Percentiles rank a stretch among this genome's conserved stretches.
Evolutionary conservation across 2,797 vertebrate genomes (phyloP).

Genomic region (Steatocranus sp.): DNA sequence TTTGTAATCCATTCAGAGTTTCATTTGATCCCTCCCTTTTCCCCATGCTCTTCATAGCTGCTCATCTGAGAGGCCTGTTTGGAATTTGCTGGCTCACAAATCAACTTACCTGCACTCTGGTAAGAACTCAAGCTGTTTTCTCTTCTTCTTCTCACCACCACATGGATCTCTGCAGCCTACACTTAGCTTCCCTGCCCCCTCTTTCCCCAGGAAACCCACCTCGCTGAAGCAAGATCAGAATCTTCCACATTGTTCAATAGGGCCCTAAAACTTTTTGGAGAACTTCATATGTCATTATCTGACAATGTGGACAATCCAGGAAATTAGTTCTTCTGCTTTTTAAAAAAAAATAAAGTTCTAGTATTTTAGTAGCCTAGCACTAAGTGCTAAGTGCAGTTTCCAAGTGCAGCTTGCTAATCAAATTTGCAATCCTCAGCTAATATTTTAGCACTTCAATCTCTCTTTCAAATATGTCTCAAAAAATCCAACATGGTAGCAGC

Average conservation of each 20-base stretch:
- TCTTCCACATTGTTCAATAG: not conserved
- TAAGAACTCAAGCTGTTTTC: not conserved
- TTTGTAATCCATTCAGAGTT: not conserved
- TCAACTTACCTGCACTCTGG: not conserved
- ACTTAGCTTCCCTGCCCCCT: not conserved
- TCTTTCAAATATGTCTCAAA: not conserved
- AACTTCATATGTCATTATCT: no score
- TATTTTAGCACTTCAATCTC: not conserved
- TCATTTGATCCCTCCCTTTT: not conserved
- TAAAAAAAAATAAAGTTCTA: not conserved
- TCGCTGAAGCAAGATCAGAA: not conserved
- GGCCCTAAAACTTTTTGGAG: not conserved
- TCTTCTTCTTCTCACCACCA: not conserved
- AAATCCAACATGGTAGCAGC: not conserved
- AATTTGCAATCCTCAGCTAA: not conserved
- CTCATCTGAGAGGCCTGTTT: not conserved
- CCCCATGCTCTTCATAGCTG: rapidly evolving
- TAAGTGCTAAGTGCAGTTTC: not conserved
- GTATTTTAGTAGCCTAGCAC: not conserved
- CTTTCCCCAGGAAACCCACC: not conserved
- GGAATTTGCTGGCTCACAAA: not conserved
- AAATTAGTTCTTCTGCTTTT: not conserved
- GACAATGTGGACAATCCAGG: not conserved
- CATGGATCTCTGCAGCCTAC: not conserved
- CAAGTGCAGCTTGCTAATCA: not conserved